Percentiles rank a stretch among this genome's conserved stretches.
Evolutionary conservation across 2,113 vertebrate species (phyloP).

Genomic region (Ciconia boyciana): DNA sequence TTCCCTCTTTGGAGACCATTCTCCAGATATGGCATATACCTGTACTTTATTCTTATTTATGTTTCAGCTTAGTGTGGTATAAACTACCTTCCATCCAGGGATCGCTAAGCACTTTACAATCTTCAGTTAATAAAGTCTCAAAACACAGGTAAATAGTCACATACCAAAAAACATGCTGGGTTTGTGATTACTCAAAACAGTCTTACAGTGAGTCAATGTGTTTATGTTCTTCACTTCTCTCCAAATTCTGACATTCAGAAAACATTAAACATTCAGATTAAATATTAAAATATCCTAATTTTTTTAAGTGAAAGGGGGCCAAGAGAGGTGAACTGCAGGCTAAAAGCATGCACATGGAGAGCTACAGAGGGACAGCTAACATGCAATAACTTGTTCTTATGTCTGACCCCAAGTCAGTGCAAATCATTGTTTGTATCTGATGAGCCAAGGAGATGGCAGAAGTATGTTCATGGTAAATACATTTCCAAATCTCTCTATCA

Average conservation of each 20-base stretch:
- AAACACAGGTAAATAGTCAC: neutral
- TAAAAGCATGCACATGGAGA: fast-evolving
- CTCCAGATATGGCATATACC: neutral
- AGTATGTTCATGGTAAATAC: neutral
- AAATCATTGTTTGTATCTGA: neutral
- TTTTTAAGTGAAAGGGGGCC: neutral
- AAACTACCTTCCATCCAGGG: neutral
- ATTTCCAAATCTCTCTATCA: neutral
- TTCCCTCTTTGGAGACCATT: neutral
- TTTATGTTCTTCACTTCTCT: neutral
- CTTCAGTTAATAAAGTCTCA: slow-evolving; percentile 19
- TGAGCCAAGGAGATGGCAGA: neutral
- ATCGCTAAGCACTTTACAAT: neutral
- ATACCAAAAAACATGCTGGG: neutral
- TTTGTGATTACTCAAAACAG: neutral
- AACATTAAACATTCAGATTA: neutral
- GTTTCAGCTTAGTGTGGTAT: slow-evolving; percentile 5
- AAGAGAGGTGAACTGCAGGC: neutral
- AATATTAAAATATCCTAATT: neutral
- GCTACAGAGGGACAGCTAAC: neutral
- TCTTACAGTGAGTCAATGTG: neutral
- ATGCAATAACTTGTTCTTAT: neutral
- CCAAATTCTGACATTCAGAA: neutral
- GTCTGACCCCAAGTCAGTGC: neutral
- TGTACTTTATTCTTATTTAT: slow-evolving; percentile 35